Evolutionary conservation across 2,888 invertebrate genomes (phyloP).

Genomic region (Nasonovia ribisnigri): DNA sequence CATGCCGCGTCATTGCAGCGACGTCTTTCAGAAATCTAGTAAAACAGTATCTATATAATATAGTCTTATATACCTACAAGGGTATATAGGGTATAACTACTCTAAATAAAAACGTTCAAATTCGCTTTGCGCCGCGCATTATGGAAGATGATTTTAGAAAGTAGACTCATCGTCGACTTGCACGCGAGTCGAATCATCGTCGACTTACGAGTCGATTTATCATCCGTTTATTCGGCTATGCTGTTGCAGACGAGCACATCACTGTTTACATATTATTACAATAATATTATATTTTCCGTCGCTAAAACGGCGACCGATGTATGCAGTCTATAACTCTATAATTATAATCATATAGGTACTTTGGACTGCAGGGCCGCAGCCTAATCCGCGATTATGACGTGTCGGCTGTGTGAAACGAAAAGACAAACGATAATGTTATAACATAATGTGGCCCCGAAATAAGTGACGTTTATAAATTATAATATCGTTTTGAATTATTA

Average conservation of each 20-base stretch:
- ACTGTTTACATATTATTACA: background rate
- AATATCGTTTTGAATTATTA: background rate
- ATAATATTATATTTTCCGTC: background rate
- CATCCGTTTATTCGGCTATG: background rate
- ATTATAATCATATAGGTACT: background rate
- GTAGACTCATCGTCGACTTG: background rate
- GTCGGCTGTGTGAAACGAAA: background rate
- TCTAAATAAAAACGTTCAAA: background rate
- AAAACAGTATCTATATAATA: background rate
- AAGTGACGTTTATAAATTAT: background rate
- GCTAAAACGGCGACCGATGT: background rate
- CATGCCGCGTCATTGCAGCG: conserved; percentile 39
- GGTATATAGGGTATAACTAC: background rate
- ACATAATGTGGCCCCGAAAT: background rate
- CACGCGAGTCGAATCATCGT: background rate
- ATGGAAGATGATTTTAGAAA: conserved; percentile 60
- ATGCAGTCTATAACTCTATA: background rate
- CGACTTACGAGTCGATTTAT: conserved; percentile 38
- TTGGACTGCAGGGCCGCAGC: background rate
- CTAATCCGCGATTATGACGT: background rate
- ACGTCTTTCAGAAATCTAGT: conserved; percentile 1
- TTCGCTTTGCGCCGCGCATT: background rate
- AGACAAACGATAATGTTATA: background rate
- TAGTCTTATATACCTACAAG: background rate
- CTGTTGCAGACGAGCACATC: background rate